Evolutionary conservation across 2,888 invertebrate genomes (phyloP).

Genomic region (Himalopsyche japonica): DNA sequence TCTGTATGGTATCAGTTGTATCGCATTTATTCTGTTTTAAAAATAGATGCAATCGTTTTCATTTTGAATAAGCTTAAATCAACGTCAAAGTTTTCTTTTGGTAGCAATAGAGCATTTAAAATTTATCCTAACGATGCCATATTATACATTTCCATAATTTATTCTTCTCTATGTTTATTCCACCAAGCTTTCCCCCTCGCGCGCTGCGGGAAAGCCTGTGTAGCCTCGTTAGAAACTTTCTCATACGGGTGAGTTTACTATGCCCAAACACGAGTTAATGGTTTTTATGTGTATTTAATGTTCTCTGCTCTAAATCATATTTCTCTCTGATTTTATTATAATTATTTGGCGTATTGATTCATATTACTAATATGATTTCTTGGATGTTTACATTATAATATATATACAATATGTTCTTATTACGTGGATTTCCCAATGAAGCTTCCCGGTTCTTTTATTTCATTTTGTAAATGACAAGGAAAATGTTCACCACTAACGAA

Average conservation of each 20-base stretch:
- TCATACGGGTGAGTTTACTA: not conserved
- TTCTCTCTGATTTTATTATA: not conserved
- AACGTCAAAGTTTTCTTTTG: not conserved
- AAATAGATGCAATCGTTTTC: not conserved
- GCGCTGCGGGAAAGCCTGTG: not conserved
- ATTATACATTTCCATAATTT: not conserved
- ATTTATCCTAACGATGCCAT: not conserved
- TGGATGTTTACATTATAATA: too few species aligned
- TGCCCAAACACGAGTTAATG: not conserved
- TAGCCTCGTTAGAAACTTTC: not conserved
- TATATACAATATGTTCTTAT: too few species aligned
- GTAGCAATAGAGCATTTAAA: not conserved
- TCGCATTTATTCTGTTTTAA: not conserved
- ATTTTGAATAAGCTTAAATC: not conserved
- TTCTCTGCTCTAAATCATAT: not conserved
- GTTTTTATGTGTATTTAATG: not conserved
- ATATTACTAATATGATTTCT: too few species aligned
- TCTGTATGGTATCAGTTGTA: too few species aligned
- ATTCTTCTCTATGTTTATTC: not conserved
- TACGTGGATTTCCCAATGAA: too few species aligned
- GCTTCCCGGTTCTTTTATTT: too few species aligned
- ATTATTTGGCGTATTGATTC: not conserved
- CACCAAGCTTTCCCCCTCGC: not conserved
- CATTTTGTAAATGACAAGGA: too few species aligned
- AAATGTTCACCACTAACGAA: too few species aligned